Percentiles rank a stretch among this genome's conserved stretches.
phyloP scores from a whole-genome alignment of 2,888 invertebrate species.

The Caenorhabditis doughertyi region DNA sequence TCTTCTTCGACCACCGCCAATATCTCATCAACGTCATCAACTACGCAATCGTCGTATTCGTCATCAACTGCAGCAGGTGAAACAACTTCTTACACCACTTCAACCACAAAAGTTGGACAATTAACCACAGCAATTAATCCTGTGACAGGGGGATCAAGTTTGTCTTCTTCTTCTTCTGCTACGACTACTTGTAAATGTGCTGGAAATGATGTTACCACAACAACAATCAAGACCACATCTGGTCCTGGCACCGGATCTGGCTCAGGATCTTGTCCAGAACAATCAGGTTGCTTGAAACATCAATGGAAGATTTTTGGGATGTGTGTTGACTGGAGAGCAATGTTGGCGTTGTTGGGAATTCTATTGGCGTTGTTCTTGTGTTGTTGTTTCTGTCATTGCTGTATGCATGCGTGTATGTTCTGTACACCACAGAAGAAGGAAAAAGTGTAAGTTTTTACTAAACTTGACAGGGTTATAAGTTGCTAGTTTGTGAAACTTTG shows the following conservation, averaged over 20 bases:
- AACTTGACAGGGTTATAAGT: not conserved
- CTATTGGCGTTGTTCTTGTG: slow-evolving; percentile 38
- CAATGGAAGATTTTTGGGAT: slow-evolving; percentile 65
- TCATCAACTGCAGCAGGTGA: slow-evolving; percentile 35
- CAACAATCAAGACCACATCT: not conserved
- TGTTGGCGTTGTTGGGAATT: slow-evolving; percentile 49
- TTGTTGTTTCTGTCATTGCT: slow-evolving; percentile 62
- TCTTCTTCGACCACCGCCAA: slow-evolving; percentile 22
- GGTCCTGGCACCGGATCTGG: slow-evolving; percentile 1
- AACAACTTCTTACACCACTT: slow-evolving; percentile 8
- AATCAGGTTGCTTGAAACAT: slow-evolving; percentile 49
- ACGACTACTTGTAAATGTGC: slow-evolving; percentile 14
- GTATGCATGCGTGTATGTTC: slow-evolving; percentile 64
- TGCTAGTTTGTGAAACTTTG: too few species aligned
- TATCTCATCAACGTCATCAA: slow-evolving; percentile 35
- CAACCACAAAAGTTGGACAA: slow-evolving; percentile 19
- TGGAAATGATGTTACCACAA: not conserved
- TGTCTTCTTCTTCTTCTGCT: not conserved
- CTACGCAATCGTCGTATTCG: slow-evolving; percentile 22
- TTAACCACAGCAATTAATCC: not conserved
- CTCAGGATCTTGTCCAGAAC: slow-evolving; percentile 22
- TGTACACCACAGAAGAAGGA: slow-evolving; percentile 41
- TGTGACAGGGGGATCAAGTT: not conserved
- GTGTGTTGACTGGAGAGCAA: slow-evolving; percentile 67
- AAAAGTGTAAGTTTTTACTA: slow-evolving; percentile 30